A percentile compares a stretch with the other conserved stretches of the same genome.
Evolutionary conservation across 2,113 vertebrate genomes (phyloP).

Genomic region (Syngnathus scovelli): DNA sequence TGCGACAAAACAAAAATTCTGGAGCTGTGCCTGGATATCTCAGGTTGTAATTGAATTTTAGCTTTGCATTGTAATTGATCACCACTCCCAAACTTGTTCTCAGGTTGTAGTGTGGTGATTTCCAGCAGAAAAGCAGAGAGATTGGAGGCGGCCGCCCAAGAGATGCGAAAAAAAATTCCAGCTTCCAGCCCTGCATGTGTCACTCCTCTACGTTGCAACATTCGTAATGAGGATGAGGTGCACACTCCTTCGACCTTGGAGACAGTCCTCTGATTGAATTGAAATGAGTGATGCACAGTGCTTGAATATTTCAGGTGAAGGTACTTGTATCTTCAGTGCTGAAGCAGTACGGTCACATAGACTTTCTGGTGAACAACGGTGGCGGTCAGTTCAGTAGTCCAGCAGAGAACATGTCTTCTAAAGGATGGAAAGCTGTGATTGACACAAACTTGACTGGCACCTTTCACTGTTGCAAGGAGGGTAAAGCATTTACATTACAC

Average conservation of each 20-base stretch:
- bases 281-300: neutral
- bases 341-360: constrained; percentile 72
- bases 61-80: neutral
- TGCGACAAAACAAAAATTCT: too few species aligned
- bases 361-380: constrained; percentile 92
- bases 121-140: constrained; percentile 81
- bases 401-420: constrained; percentile 73
- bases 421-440: constrained; percentile 92
- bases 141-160: constrained; percentile 73
- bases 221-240: constrained; percentile 86
- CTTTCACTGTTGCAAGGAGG: constrained; percentile 91
- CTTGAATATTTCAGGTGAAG: constrained; percentile 73
- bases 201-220: constrained; percentile 81
- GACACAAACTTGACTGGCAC: constrained; percentile 94
- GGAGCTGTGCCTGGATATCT: neutral
- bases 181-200: constrained; percentile 58
- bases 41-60: neutral
- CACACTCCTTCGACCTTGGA: neutral
- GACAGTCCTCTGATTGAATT: neutral
- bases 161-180: constrained; percentile 69
- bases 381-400: constrained; percentile 85
- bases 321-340: constrained; percentile 78
- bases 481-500: constrained; percentile 46
- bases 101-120: constrained; percentile 89
- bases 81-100: neutral